A percentile compares a stretch with the other conserved stretches of the same genome.
phyloP scores from a whole-genome alignment of 2,797 vertebrate species.

The Danio choprae region DNA sequence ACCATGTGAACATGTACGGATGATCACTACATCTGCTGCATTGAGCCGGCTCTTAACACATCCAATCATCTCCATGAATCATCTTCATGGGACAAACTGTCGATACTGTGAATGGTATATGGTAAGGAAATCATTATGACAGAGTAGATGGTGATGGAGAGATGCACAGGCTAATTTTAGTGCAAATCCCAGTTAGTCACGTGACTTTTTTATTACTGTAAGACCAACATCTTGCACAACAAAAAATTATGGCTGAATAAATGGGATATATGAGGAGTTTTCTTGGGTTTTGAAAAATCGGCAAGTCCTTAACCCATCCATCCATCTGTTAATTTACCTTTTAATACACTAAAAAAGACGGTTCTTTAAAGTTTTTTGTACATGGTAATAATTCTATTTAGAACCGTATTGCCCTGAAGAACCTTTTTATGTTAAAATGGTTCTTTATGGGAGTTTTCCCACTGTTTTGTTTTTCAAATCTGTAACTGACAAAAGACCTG shows the following conservation, averaged over 20 bases:
- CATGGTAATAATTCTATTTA: no score
- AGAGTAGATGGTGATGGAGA: slow-evolving; percentile 54
- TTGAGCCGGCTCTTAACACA: slow-evolving; percentile 35
- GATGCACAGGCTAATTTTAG: slow-evolving; percentile 29
- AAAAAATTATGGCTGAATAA: not conserved
- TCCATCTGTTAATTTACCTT: no score
- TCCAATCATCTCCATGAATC: slow-evolving; percentile 34
- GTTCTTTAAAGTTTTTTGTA: no score
- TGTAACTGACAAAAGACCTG: no score
- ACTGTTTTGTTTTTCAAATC: no score
- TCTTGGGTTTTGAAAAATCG: not conserved
- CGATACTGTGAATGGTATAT: slow-evolving; percentile 33
- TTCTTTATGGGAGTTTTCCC: no score
- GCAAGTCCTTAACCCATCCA: no score
- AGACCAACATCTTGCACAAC: not conserved
- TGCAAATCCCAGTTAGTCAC: not conserved
- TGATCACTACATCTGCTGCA: slow-evolving; percentile 33
- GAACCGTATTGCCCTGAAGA: no score
- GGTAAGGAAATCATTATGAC: slow-evolving; percentile 64
- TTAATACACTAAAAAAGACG: no score
- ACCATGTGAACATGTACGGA: not conserved
- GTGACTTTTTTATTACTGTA: not conserved
- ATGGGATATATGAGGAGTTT: not conserved
- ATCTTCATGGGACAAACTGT: slow-evolving; percentile 45
- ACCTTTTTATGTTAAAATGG: no score